phyloP scores from a whole-genome alignment of 2,888 invertebrate species.

The Chouioia cunea region DNA sequence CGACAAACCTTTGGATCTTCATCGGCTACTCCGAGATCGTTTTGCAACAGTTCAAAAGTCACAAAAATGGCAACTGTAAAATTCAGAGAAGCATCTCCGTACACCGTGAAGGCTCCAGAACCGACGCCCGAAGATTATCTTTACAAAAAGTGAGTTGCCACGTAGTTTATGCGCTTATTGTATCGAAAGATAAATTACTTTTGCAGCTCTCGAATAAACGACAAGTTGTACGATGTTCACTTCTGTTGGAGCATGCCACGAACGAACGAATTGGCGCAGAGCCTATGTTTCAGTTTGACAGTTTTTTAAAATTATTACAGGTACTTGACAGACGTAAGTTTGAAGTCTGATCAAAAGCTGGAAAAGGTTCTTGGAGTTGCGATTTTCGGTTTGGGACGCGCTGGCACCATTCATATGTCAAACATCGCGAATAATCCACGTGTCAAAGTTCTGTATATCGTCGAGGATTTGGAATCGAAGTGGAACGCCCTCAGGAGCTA shows the following conservation, averaged over 20 bases:
- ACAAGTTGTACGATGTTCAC: no score
- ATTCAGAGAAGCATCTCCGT: constrained; percentile 71
- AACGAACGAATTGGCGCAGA: no score
- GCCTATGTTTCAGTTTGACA: neutral
- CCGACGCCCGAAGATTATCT: constrained; percentile 70
- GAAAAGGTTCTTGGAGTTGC: constrained; percentile 69
- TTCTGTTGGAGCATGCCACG: no score
- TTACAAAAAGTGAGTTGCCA: constrained; percentile 68
- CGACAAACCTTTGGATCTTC: constrained; percentile 5
- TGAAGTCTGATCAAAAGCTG: constrained; percentile 55
- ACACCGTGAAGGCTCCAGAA: constrained; percentile 56
- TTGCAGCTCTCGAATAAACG: no score
- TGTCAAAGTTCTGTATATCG: constrained; percentile 71
- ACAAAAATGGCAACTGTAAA: constrained; percentile 70
- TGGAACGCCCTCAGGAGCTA: constrained; percentile 69
- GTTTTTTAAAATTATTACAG: constrained; percentile 57
- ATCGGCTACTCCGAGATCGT: neutral
- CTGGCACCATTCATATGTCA: constrained; percentile 74
- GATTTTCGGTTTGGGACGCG: constrained; percentile 74
- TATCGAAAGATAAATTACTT: no score
- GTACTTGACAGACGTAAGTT: constrained; percentile 66
- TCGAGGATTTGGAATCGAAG: constrained; percentile 71
- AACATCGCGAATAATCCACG: constrained; percentile 70
- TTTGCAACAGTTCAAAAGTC: neutral
- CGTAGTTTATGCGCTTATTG: no score